Evolutionary conservation across 2,888 invertebrate genomes (phyloP).

Genomic region (Scrobipalpa costella): DNA sequence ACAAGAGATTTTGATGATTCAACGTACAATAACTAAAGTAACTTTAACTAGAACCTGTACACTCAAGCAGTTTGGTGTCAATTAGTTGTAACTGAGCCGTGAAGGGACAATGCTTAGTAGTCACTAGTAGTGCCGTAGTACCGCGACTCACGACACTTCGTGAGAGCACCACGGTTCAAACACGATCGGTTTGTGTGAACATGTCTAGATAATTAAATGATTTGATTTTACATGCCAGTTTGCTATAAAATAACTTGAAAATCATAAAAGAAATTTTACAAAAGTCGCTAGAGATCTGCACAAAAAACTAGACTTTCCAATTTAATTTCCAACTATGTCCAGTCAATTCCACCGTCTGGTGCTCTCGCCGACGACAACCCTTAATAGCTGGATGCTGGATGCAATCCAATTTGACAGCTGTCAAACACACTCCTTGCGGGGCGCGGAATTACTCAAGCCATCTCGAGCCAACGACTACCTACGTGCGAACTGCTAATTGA

Average conservation of each 20-base stretch:
- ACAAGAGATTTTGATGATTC: background rate
- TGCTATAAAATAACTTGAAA: too few relatives aligned
- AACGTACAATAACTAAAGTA: too few relatives aligned
- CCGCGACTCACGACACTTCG: too few relatives aligned
- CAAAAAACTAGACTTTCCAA: background rate
- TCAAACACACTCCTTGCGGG: conserved; percentile 74
- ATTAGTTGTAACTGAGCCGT: background rate
- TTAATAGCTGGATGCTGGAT: conserved; percentile 73
- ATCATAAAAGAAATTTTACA: too few relatives aligned
- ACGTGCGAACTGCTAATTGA: conserved; percentile 54
- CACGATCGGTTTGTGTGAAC: too few relatives aligned
- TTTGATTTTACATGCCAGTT: too few relatives aligned
- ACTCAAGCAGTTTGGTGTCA: background rate
- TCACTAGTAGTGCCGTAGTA: too few relatives aligned
- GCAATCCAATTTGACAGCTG: conserved; percentile 79
- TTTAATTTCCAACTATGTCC: conserved; percentile 41
- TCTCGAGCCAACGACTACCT: conserved; percentile 63
- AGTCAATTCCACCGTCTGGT: conserved; percentile 36
- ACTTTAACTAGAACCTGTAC: too few relatives aligned
- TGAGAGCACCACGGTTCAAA: too few relatives aligned
- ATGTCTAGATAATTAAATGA: too few relatives aligned
- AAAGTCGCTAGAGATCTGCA: too few relatives aligned
- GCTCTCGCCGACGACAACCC: conserved; percentile 56
- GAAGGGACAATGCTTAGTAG: too few relatives aligned
- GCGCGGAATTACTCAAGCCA: conserved; percentile 64